Evolutionary conservation across 2,113 vertebrate genomes (phyloP).

Genomic region (Calyptomena viridis): DNA sequence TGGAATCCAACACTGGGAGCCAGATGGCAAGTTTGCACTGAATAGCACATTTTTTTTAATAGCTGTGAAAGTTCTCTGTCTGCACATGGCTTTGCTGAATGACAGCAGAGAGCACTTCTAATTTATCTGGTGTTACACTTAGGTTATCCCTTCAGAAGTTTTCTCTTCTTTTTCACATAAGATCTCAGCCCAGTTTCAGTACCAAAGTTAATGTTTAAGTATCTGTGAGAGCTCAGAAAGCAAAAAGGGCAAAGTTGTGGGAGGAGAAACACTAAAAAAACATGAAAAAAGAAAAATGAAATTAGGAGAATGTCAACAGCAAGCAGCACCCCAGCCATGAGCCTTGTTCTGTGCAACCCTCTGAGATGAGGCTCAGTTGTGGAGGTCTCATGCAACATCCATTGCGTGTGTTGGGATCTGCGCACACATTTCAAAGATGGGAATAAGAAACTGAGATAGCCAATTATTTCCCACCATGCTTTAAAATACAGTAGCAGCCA

Average conservation of each 20-base stretch:
- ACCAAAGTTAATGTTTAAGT: constrained; percentile 19
- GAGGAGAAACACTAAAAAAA: neutral
- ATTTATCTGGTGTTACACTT: constrained; percentile 45
- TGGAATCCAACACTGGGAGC: constrained; percentile 62
- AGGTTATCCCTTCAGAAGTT: constrained; percentile 54
- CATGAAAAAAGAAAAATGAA: neutral
- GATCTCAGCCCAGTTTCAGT: neutral
- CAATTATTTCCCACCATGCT: neutral
- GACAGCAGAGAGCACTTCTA: constrained; percentile 41
- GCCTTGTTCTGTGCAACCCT: neutral
- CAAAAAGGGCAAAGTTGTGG: neutral
- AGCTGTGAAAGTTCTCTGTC: constrained; percentile 67
- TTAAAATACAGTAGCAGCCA: neutral
- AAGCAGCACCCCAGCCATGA: neutral
- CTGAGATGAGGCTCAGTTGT: neutral
- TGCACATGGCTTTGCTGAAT: constrained; percentile 63
- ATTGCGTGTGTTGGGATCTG: neutral
- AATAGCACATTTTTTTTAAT: constrained; percentile 70
- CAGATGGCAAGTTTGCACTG: constrained; percentile 68
- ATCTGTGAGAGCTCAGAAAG: neutral
- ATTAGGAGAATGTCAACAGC: neutral
- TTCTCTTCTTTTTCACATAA: constrained; percentile 11
- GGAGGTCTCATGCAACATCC: fast-evolving
- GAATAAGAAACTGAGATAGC: neutral
- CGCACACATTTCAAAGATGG: neutral